Conservation (phyloP, 2,797 vertebrate genomes). For the Serranus cabrilla region DNA sequence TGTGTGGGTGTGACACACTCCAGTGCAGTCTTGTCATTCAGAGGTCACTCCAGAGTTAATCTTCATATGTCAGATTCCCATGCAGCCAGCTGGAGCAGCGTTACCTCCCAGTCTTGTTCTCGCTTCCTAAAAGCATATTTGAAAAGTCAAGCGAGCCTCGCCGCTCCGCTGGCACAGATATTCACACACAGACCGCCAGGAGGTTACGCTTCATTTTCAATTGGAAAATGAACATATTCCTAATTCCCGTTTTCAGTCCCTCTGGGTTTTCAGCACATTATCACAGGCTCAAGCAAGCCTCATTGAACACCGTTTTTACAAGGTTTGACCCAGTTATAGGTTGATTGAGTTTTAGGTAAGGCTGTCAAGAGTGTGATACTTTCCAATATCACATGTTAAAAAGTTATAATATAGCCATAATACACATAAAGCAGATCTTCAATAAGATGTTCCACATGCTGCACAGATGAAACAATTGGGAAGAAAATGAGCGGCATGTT, state of each 20-base stretch:
- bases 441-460: no score
- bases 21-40: constrained; percentile 41
- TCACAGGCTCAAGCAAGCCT: constrained; percentile 3
- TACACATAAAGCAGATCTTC: no score
- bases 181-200: constrained; percentile 6
- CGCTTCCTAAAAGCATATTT: constrained; percentile 50
- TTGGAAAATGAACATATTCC: constrained; percentile 52
- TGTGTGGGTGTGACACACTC: constrained; percentile 27
- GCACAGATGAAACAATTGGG: no score
- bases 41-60: constrained; percentile 45
- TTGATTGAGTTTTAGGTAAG: neutral
- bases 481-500: no score
- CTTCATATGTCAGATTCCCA: constrained; percentile 26
- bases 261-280: constrained; percentile 30
- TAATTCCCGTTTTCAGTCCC: constrained; percentile 38
- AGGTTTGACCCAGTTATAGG: constrained; percentile 35
- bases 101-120: constrained; percentile 6
- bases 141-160: constrained; percentile 34
- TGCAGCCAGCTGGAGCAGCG: constrained; percentile 14
- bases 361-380: no score
- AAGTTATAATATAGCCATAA: no score
- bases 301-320: constrained; percentile 20
- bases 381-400: no score
- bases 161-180: constrained; percentile 45
- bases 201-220: constrained; percentile 36